These are phyloP conservation scores for Ceratotherium simum DNA, from an alignment of 2,113 vertebrate genomes.

Conservation along the genomic window DNA sequence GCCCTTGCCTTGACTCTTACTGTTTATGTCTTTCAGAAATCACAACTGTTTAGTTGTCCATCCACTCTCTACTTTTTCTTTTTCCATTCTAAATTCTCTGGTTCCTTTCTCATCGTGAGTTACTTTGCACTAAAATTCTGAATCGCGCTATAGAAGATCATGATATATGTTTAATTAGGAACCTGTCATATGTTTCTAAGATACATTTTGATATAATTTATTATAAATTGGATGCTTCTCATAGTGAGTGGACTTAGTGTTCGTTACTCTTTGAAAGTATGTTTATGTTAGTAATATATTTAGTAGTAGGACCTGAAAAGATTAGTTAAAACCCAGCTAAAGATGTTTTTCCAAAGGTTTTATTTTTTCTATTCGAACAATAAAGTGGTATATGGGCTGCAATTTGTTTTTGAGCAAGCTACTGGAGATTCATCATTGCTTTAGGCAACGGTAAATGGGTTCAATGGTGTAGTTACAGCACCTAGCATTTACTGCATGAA, in stretches of 20 bases:
- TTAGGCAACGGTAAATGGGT: background rate
- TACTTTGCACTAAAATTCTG: background rate
- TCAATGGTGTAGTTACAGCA: background rate
- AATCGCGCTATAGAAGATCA: background rate
- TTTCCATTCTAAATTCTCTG: background rate
- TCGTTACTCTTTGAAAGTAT: background rate
- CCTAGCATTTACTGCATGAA: background rate
- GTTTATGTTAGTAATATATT: background rate
- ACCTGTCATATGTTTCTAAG: background rate
- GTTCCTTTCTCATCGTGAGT: background rate
- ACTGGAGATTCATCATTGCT: background rate
- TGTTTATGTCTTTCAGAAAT: background rate
- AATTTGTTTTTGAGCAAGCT: background rate
- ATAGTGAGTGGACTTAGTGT: background rate
- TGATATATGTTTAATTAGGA: background rate
- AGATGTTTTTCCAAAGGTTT: background rate
- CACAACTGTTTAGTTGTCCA: background rate
- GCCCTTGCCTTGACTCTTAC: background rate
- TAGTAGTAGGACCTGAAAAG: background rate
- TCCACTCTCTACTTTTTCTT: background rate
- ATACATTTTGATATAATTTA: background rate
- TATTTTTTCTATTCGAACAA: background rate
- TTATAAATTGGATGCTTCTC: background rate
- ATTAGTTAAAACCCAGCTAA: background rate
- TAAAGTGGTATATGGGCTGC: background rate